Percentiles rank a stretch among this genome's conserved stretches.
Evolutionary conservation across 1,140 invertebrate species (phyloP).

Genomic region (Palaemon carinicauda): DNA sequence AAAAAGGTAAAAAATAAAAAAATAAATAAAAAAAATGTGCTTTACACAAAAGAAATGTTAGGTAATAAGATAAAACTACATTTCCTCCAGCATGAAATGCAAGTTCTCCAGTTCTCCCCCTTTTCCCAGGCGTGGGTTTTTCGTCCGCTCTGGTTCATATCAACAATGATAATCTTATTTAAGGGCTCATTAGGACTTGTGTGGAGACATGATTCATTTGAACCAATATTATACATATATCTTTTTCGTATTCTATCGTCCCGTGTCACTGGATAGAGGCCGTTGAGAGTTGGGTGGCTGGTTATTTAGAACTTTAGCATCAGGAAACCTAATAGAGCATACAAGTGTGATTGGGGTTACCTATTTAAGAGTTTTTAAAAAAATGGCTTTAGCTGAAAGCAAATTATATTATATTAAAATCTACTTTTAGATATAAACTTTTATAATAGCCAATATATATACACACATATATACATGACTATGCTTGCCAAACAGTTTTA

Average conservation of each 20-base stretch:
- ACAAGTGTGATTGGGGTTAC: not conserved
- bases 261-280: not conserved
- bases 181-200: constrained; percentile 13
- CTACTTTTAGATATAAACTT: not conserved
- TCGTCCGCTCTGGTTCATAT: constrained; percentile 24
- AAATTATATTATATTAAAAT: not conserved
- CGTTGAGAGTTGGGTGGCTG: not conserved
- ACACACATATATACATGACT: not conserved
- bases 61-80: no score
- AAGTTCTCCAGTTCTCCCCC: no score
- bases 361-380: no score
- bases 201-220: not conserved
- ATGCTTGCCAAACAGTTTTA: constrained; percentile 31
- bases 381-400: constrained; percentile 23
- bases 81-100: not conserved
- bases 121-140: constrained; percentile 5
- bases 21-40: no score
- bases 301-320: not conserved
- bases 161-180: not conserved
- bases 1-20: no score
- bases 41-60: no score
- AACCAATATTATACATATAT: not conserved
- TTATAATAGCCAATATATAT: constrained; percentile 20
- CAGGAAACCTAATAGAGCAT: not conserved
- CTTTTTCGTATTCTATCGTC: not conserved